phyloP scores from a whole-genome alignment of 2,888 invertebrate species.

The Acholoe squamosa region DNA sequence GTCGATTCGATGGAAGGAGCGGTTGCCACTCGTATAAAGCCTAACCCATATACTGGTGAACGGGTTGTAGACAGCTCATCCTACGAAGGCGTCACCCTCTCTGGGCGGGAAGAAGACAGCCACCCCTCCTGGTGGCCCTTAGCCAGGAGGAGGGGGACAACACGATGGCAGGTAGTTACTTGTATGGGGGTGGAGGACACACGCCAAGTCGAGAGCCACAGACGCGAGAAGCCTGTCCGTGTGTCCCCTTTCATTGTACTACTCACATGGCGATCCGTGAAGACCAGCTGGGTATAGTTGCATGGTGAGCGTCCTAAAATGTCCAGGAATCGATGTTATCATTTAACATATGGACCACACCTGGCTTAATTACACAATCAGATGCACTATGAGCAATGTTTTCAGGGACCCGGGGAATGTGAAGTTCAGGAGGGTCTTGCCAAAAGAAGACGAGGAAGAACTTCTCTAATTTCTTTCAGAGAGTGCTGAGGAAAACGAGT shows the following conservation, averaged over 20 bases:
- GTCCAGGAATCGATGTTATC: too few relatives aligned
- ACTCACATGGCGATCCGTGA: slow-evolving; percentile 25
- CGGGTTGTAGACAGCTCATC: neutral
- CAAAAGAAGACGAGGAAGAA: too few relatives aligned
- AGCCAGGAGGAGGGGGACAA: neutral
- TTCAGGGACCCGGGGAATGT: too few relatives aligned
- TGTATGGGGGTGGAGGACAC: neutral
- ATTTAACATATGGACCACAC: too few relatives aligned
- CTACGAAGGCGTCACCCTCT: neutral
- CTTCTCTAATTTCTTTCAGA: too few relatives aligned
- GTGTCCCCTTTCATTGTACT: slow-evolving; percentile 28
- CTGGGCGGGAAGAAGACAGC: neutral
- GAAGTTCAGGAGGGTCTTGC: too few relatives aligned
- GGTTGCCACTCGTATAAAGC: slow-evolving; percentile 8
- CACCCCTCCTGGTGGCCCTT: neutral
- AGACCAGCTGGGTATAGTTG: too few relatives aligned
- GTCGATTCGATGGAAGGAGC: neutral
- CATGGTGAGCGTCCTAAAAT: too few relatives aligned
- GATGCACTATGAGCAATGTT: too few relatives aligned
- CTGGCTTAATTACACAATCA: too few relatives aligned
- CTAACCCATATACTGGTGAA: neutral
- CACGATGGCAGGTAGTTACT: slow-evolving; percentile 8
- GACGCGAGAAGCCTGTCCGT: neutral
- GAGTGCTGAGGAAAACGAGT: too few relatives aligned
- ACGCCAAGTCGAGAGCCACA: neutral